These are phyloP conservation scores for Streptopelia turtur DNA, from an alignment of 2,797 vertebrate species.

Conservation along the genomic window DNA sequence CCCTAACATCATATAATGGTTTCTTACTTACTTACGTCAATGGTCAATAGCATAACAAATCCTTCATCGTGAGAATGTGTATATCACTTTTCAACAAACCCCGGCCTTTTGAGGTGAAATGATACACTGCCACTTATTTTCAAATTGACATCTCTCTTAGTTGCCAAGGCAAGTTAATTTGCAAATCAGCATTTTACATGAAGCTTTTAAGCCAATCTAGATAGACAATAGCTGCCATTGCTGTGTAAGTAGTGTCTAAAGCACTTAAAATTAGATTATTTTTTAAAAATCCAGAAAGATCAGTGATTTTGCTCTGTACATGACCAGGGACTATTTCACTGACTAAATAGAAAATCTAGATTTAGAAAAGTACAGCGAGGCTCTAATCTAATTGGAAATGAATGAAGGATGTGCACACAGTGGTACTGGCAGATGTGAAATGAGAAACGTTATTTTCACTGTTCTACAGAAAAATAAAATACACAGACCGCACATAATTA, in stretches of 20 bases:
- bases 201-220: slow-evolving; percentile 3
- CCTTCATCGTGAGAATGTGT: slow-evolving; percentile 21
- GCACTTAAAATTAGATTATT: slow-evolving; percentile 30
- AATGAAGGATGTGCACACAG: not conserved
- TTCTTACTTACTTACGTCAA: slow-evolving; percentile 36
- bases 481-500: not conserved
- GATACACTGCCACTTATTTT: slow-evolving; percentile 28
- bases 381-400: not conserved
- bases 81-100: slow-evolving; percentile 48
- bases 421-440: not conserved
- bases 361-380: not conserved
- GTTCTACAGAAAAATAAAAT: slow-evolving; percentile 34
- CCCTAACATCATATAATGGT: not conserved
- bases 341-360: not conserved
- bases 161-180: slow-evolving; percentile 24
- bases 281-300: not conserved
- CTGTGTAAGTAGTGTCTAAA: not conserved
- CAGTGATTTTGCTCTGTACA: not conserved
- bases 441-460: not conserved
- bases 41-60: slow-evolving; percentile 61
- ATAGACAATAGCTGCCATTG: not conserved
- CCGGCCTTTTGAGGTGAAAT: slow-evolving; percentile 43
- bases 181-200: slow-evolving; percentile 22
- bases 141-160: not conserved
- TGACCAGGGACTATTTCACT: not conserved